Base-by-base conservation (phyloP, 2,797 vertebrate species). In the Buceros bicornis region DNA sequence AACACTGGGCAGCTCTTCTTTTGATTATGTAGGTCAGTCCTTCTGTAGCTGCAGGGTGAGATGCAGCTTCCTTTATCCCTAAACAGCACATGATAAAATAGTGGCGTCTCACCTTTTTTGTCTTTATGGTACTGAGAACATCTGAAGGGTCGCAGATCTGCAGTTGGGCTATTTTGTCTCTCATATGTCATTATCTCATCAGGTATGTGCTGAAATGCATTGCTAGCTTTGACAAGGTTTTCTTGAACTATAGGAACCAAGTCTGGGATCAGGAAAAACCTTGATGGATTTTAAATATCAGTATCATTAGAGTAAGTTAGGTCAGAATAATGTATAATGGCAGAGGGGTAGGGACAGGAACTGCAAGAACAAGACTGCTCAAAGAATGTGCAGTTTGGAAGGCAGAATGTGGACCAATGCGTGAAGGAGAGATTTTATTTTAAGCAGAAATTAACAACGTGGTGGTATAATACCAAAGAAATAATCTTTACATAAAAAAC, bases 331-430 rank as follows among this genome's bases (percentile, higher is more conserved):
- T 11, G 4, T 47, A 6, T 56, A n/a, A 14, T 60, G 24, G 26
- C 37, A 53, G 48, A 53, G 18, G 11, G 7, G 4, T 28, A 54
- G 21, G 28, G 53, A 18, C 6, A 54, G 47, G 35, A 82, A 53
- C 2, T 0, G 0, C 24, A 26, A 74, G 26, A 67, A 26, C 13
- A 78, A 31, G 9, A 7, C 14, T 66, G n/a, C 54, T 54, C 18
- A 40, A 48, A 74, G 20, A 43, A 54, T 28, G 6, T 10, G 7
- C 2, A 40, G 2, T 64, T 33, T 74, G 28, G 22, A 54, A 82
- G 16, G 12, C 21, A n/a, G 48, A 51, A 53, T 6, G 7, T 22
- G 11, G 51, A 33, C 4, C 13, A 26, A 8, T 7, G 13, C 11
- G 7, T 21, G 66, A 71, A 82, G 26, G 21, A 56, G 15, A 64